Percentiles rank a stretch among this genome's conserved stretches.
These are phyloP conservation scores for Acridotheres tristis DNA, from an alignment of 2,797 vertebrate genomes.

Conservation along the genomic window DNA sequence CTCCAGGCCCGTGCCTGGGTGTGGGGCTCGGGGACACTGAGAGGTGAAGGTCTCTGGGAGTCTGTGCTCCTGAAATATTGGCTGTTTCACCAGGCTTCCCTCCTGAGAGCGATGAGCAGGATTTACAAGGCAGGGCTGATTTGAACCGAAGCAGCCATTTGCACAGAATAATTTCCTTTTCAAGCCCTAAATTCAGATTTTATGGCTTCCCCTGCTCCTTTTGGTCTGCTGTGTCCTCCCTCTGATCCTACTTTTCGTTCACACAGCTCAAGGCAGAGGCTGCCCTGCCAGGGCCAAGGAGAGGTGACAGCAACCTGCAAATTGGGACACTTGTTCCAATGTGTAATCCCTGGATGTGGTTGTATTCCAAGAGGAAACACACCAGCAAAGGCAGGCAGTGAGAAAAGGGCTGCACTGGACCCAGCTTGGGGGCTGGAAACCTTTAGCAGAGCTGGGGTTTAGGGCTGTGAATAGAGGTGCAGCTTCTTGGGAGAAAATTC, in stretches of 20 bases:
- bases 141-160: slow-evolving; percentile 19
- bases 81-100: background rate
- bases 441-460: background rate
- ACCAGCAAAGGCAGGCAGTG: background rate
- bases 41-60: slow-evolving; percentile 46
- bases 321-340: background rate
- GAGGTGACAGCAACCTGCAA: background rate
- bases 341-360: background rate
- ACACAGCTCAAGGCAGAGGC: background rate
- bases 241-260: background rate
- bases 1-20: background rate
- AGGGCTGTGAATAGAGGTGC: background rate
- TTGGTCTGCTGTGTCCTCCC: background rate
- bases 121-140: slow-evolving; percentile 50
- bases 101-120: background rate
- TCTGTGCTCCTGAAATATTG: slow-evolving; percentile 41
- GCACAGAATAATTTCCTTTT: slow-evolving; percentile 21
- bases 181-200: slow-evolving; percentile 24
- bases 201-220: background rate
- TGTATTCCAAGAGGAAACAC: background rate
- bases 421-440: background rate
- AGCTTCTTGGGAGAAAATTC: background rate
- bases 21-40: background rate
- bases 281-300: background rate
- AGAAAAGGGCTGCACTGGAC: background rate